A percentile compares a stretch with the other conserved stretches of the same genome.
Evolutionary conservation across 2,113 vertebrate genomes (phyloP).

Genomic region (Myrmophylax atrothorax): DNA sequence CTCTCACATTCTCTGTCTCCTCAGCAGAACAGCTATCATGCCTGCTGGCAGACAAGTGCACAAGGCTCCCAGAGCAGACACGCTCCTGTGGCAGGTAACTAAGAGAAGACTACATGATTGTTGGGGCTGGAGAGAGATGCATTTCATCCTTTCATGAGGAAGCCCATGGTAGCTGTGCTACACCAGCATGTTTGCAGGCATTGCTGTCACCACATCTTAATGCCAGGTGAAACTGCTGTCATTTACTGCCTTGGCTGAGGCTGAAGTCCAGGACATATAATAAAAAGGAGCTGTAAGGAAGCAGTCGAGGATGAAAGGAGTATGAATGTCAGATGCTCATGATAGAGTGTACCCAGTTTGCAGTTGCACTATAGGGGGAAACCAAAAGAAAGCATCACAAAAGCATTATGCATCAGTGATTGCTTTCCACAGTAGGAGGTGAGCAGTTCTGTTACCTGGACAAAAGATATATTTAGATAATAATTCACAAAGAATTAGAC

Average conservation of each 20-base stretch:
- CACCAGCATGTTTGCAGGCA: not conserved
- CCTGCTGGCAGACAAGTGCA: not conserved
- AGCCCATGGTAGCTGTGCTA: not conserved
- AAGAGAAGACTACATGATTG: fast-evolving
- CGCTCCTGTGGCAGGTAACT: not conserved
- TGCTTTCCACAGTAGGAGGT: not conserved
- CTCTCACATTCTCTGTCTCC: not conserved
- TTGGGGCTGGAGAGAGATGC: not conserved
- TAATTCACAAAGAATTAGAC: not conserved
- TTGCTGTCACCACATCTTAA: not conserved
- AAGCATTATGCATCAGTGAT: not conserved
- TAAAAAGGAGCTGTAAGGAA: not conserved
- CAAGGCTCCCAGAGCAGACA: not conserved
- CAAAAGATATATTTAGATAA: not conserved
- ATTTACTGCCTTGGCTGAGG: not conserved
- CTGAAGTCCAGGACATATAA: not conserved
- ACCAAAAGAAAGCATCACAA: not conserved
- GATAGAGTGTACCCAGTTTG: not conserved
- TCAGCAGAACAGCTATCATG: not conserved
- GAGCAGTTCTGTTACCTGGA: not conserved
- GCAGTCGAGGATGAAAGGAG: not conserved
- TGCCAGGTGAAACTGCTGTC: not conserved
- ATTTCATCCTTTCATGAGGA: not conserved
- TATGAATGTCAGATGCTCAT: not conserved
- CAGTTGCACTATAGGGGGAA: not conserved